Base-by-base conservation (phyloP, 2,888 invertebrate species). In the Sinohyriopsis cumingii region DNA sequence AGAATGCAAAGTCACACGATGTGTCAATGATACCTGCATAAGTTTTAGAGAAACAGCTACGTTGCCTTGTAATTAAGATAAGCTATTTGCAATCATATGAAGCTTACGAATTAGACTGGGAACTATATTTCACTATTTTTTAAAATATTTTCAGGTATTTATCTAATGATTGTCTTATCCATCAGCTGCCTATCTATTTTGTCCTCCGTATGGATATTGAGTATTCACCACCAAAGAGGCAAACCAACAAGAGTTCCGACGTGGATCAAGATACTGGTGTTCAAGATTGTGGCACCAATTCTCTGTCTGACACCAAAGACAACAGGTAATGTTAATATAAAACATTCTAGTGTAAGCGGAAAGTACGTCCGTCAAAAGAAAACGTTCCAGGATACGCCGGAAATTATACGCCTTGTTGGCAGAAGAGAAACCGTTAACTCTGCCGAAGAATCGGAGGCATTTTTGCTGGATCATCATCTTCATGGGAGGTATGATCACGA, bases 171-270 rank as follows among this genome's bases (percentile, higher is more conserved):
- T 3, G 86, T 87, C 3, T 75, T 88, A 71, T 81, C 87, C 12
- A 85, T 86, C 76, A 87, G 86, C 67, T 87, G 88, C 70, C 73
- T 88, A 67, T 88, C 88, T 6, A 88, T 88, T 45, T 75, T 88
- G 15, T 83, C 86, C 19, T 85, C 87, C 1, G 88, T 88, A 22
- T 84, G 84, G 64, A 82, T 88, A 19, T 80, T 88, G 22, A 83
- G 86, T 70, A 80, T 88, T 19, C 87, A 88, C 67, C 87, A 88
- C 69, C 84, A 85, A 69, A 68, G 87, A 63, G 83, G 85, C 22
- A 75, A 80, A 70, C 82, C 85, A 0, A 67, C 71, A 22, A 70
- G 82, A 18, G 85, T 86, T 25, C 87, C 88, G 0, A 62, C 64
- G 4, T 81, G 84, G 78, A 62, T 88, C 55, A 79, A 82, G 54